Conservation (phyloP, 2,113 vertebrate genomes). For the human (Homo sapiens) region GRCh38 chr19:50523001-50523500, state of each 20-base stretch:
- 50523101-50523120: neutral
- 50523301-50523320: neutral
- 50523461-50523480: no score
- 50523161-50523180: rapidly evolving
- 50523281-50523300: neutral
- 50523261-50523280: neutral
- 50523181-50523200: neutral
- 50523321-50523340: neutral
- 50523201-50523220: neutral
- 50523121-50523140: neutral
- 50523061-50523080: neutral
- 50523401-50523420: no score
- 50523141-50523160: neutral
- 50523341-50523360: neutral
- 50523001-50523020: no score
- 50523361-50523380: no score
- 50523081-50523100: neutral
- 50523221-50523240: neutral
- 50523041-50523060: neutral
- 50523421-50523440: no score
- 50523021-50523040: neutral
- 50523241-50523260: neutral
- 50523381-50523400: no score
- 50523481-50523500: no score
- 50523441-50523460: no score